Percentiles rank a stretch among this genome's conserved stretches.
phyloP scores from a whole-genome alignment of 2,113 vertebrate species.

The Thamnaconus septentrionalis region DNA sequence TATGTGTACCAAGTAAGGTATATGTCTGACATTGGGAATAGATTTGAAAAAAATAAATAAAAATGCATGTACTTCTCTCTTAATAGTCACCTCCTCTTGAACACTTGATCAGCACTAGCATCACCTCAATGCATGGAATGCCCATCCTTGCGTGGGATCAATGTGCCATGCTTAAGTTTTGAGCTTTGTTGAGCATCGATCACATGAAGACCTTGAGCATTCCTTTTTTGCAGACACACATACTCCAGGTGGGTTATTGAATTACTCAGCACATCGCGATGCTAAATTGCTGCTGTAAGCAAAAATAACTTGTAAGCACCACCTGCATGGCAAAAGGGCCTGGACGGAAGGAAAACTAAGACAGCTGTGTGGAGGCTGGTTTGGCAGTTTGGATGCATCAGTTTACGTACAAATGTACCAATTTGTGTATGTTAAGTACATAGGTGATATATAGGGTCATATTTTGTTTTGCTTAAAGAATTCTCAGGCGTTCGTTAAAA shows the following conservation, averaged over 20 bases:
- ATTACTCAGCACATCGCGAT: constrained; percentile 22
- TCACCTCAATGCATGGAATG: neutral
- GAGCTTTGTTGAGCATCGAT: constrained; percentile 19
- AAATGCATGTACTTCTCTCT: constrained; percentile 2
- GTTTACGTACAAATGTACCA: too few relatives aligned
- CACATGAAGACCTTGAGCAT: constrained; percentile 3
- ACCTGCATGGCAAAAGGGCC: neutral
- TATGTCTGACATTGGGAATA: too few relatives aligned
- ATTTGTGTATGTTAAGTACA: too few relatives aligned
- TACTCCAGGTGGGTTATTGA: constrained; percentile 5
- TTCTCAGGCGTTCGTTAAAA: too few relatives aligned
- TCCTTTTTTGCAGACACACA: constrained; percentile 11
- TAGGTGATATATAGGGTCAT: too few relatives aligned
- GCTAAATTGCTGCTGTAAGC: constrained; percentile 11
- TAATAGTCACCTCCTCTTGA: neutral
- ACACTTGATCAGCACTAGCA: too few relatives aligned
- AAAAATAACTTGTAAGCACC: constrained; percentile 7
- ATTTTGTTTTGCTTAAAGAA: too few relatives aligned
- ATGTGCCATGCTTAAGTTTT: constrained; percentile 8
- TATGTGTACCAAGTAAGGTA: too few relatives aligned
- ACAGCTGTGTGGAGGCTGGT: neutral
- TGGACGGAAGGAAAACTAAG: neutral
- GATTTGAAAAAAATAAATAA: neutral
- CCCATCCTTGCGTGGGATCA: constrained; percentile 5
- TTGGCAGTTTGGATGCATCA: too few relatives aligned